These are phyloP conservation scores for Opisthograptis luteolata DNA, from an alignment of 2,888 invertebrate species.

Conservation along the genomic window DNA sequence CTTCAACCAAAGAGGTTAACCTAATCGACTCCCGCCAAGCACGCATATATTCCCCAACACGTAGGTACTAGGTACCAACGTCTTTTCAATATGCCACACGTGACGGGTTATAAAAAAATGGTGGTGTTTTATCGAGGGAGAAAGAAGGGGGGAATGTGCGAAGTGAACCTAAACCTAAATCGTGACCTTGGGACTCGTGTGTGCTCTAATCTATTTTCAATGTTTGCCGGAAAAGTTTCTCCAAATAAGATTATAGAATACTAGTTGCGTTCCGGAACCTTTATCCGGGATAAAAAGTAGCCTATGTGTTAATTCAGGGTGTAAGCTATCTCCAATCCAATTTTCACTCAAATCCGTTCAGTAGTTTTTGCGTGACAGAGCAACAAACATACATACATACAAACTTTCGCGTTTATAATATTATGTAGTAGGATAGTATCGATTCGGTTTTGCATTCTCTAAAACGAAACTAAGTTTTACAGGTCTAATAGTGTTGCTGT, in stretches of 20 bases:
- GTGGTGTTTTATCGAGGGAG: conserved; percentile 42
- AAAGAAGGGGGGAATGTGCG: conserved; percentile 17
- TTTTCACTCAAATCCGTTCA: no score
- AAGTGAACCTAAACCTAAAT: conserved; percentile 28
- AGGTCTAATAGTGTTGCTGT: no score
- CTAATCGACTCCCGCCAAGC: conserved; percentile 47
- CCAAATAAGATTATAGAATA: conserved; percentile 8
- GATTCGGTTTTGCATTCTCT: no score
- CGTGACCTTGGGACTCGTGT: conserved; percentile 29
- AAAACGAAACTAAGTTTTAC: no score
- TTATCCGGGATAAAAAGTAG: no score
- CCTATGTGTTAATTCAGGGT: no score
- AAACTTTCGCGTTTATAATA: no score
- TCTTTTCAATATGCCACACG: conserved; percentile 72
- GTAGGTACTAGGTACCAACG: no score
- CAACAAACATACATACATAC: no score
- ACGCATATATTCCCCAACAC: conserved; percentile 65
- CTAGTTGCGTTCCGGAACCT: not conserved
- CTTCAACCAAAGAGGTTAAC: conserved; percentile 31
- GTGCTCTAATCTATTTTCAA: conserved; percentile 24
- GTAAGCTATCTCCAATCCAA: no score
- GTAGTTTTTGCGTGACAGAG: no score
- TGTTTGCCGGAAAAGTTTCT: conserved; percentile 10
- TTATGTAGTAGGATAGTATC: no score
- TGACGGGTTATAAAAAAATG: conserved; percentile 60